Conservation (phyloP, 1,140 invertebrate genomes). For the Drosophila punjabiensis region DNA sequence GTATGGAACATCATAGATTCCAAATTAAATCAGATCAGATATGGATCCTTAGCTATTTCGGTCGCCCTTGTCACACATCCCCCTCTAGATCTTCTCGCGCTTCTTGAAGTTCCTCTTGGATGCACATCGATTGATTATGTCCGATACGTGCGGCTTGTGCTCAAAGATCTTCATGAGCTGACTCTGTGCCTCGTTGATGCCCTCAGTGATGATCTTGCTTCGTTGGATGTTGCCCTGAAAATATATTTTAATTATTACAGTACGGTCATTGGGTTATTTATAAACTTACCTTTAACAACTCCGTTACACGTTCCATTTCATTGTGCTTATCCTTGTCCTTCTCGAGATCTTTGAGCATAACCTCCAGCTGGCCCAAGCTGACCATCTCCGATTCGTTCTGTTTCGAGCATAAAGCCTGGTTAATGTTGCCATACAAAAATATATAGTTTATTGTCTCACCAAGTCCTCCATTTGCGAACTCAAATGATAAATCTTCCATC, state of each 20-base stretch:
- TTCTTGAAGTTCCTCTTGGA: slow-evolving; percentile 97
- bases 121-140: slow-evolving; percentile 95
- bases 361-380: slow-evolving; percentile 89
- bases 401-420: neutral
- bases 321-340: slow-evolving; percentile 87
- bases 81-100: slow-evolving; percentile 88
- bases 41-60: neutral
- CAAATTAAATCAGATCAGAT: neutral
- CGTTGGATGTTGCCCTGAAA: slow-evolving; percentile 96
- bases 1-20: neutral
- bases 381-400: slow-evolving; percentile 71
- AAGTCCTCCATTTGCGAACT: slow-evolving; percentile 96
- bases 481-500: slow-evolving; percentile 97
- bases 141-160: slow-evolving; percentile 94
- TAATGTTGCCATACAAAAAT: neutral
- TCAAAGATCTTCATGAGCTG: slow-evolving; percentile 96
- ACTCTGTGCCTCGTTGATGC: slow-evolving; percentile 93
- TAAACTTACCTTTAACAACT: slow-evolving; percentile 90
- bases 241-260: neutral
- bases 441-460: slow-evolving; percentile 86
- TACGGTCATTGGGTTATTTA: neutral
- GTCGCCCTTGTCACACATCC: neutral
- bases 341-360: slow-evolving; percentile 89
- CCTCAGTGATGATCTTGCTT: slow-evolving; percentile 96
- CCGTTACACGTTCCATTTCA: slow-evolving; percentile 90